A percentile compares a stretch with the other conserved stretches of the same genome.
Evolutionary conservation across 1,140 invertebrate species (phyloP).

Genomic region (Sarcophaga peregrina): DNA sequence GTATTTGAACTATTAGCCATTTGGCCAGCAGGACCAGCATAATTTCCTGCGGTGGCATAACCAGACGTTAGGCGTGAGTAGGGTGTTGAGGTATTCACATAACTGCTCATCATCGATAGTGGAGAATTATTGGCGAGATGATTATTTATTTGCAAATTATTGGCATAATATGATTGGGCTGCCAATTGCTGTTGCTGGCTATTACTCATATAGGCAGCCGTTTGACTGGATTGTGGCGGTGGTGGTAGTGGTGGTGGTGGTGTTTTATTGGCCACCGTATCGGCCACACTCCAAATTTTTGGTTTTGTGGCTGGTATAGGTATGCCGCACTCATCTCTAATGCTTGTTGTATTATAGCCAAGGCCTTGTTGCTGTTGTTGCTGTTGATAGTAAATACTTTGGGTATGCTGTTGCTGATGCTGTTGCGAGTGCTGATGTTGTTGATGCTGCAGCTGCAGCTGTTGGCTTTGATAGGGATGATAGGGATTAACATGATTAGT

Average conservation of each 20-base stretch:
- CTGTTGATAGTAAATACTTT: slow-evolving; percentile 50
- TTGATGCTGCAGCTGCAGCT: slow-evolving; percentile 44
- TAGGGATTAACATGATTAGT: slow-evolving; percentile 57
- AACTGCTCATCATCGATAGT: slow-evolving; percentile 65
- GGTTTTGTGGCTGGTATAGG: slow-evolving; percentile 90
- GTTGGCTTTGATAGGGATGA: slow-evolving; percentile 64
- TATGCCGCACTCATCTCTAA: slow-evolving; percentile 79
- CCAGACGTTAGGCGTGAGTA: slow-evolving; percentile 65
- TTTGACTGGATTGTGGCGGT: slow-evolving; percentile 52
- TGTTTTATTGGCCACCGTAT: slow-evolving; percentile 96
- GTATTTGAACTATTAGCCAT: not conserved
- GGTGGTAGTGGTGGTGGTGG: slow-evolving; percentile 75
- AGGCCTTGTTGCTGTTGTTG: slow-evolving; percentile 50
- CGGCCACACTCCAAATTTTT: slow-evolving; percentile 97
- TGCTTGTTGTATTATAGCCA: slow-evolving; percentile 68
- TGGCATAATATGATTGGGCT: slow-evolving; percentile 47
- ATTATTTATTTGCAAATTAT: slow-evolving; percentile 33
- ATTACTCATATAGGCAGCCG: slow-evolving; percentile 59
- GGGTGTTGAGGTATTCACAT: slow-evolving; percentile 61
- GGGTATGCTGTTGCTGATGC: slow-evolving; percentile 48
- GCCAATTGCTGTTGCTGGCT: slow-evolving; percentile 45
- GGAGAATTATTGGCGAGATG: slow-evolving; percentile 59
- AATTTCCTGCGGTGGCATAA: slow-evolving; percentile 56
- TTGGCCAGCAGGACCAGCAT: not conserved
- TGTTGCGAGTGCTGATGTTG: slow-evolving; percentile 51